These are phyloP conservation scores for Mionectes macconnelli DNA, from an alignment of 2,113 vertebrate species.

Conservation along the genomic window DNA sequence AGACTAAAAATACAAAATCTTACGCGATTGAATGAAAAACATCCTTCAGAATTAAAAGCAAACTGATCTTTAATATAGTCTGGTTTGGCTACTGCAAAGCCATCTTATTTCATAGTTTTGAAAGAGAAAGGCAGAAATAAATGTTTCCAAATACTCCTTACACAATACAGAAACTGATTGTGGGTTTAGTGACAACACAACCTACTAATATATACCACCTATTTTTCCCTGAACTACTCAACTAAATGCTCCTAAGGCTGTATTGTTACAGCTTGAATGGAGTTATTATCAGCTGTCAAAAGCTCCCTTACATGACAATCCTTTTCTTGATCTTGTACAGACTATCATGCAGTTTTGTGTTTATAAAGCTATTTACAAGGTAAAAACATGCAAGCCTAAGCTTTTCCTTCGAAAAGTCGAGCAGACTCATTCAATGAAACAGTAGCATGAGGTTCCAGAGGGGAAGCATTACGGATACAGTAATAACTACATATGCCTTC, in stretches of 20 bases:
- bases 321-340: background rate
- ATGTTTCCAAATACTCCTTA: background rate
- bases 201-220: background rate
- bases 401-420: background rate
- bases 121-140: background rate
- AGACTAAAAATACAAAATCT: background rate
- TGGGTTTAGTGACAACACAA: background rate
- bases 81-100: background rate
- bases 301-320: background rate
- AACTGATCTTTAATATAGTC: background rate
- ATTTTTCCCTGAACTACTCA: background rate
- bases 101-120: background rate
- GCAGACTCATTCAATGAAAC: background rate
- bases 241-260: background rate
- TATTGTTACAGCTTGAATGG: background rate
- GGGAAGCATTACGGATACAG: background rate
- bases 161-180: background rate
- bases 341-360: background rate
- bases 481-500: background rate
- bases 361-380: background rate
- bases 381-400: background rate
- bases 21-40: rapidly evolving
- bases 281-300: background rate
- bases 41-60: background rate
- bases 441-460: background rate